Evolutionary conservation across 2,888 invertebrate genomes (phyloP).

Genomic region (Anorthoa munda): DNA sequence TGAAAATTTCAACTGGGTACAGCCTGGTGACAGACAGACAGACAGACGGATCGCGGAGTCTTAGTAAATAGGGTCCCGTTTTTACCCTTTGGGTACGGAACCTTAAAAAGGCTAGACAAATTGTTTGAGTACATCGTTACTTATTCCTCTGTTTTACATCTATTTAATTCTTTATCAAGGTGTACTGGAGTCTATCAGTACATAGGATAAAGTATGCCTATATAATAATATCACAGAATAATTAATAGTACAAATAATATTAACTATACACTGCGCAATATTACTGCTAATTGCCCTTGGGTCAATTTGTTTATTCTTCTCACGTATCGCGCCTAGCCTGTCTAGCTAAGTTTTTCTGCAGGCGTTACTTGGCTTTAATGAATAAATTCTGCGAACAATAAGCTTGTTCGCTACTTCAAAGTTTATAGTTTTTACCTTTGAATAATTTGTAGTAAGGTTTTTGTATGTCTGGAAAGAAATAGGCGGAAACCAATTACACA

Average conservation of each 20-base stretch:
- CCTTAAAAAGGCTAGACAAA: no score
- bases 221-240: constrained; percentile 45
- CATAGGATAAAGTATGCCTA: constrained; percentile 15
- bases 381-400: not conserved
- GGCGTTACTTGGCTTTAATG: not conserved
- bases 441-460: not conserved
- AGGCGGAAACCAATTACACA: not conserved
- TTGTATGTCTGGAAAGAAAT: not conserved
- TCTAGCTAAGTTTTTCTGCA: constrained; percentile 25
- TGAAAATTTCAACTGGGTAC: no score
- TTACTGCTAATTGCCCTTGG: constrained; percentile 29
- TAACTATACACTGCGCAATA: constrained; percentile 39
- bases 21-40: no score
- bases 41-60: no score
- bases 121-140: no score
- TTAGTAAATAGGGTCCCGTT: no score
- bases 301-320: constrained; percentile 42
- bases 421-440: not conserved
- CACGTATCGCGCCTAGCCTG: constrained; percentile 32
- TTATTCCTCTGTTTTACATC: not conserved
- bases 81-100: no score
- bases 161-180: constrained; percentile 44
- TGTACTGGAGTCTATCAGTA: constrained; percentile 3
- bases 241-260: no score
- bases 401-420: not conserved